These are phyloP conservation scores for Cottoperca gobio DNA, from an alignment of 2,797 vertebrate species.

Conservation along the genomic window DNA sequence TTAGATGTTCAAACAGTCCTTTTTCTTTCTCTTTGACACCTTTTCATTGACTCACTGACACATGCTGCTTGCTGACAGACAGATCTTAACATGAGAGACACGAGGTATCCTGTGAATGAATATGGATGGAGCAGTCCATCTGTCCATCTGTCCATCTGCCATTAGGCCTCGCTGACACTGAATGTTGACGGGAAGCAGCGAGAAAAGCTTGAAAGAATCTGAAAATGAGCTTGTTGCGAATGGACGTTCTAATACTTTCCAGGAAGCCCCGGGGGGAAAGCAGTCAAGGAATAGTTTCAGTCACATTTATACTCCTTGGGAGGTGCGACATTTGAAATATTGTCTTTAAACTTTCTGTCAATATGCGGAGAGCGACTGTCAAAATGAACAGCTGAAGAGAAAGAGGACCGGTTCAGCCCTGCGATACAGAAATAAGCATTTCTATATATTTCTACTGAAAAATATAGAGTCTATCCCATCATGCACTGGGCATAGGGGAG, in stretches of 20 bases:
- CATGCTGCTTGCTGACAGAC: constrained; percentile 71
- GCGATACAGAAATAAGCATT: not conserved
- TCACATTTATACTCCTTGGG: constrained; percentile 4
- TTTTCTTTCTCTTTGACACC: constrained; percentile 56
- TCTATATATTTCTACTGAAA: constrained; percentile 1
- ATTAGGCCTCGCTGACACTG: constrained; percentile 49
- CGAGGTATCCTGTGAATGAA: constrained; percentile 72
- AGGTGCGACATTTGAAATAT: constrained; percentile 38
- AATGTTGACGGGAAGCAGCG: constrained; percentile 45
- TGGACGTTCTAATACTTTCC: constrained; percentile 30
- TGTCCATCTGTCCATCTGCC: constrained; percentile 74
- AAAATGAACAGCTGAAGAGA: constrained; percentile 9
- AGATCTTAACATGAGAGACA: constrained; percentile 70
- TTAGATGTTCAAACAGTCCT: constrained; percentile 56
- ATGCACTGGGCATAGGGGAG: constrained; percentile 9
- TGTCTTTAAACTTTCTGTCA: constrained; percentile 39
- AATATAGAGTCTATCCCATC: constrained; percentile 1
- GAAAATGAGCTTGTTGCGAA: constrained; percentile 57
- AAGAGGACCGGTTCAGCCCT: not conserved
- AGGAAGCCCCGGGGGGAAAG: constrained; percentile 3
- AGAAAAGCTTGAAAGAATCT: constrained; percentile 44
- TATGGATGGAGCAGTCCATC: constrained; percentile 76
- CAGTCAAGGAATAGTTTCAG: constrained; percentile 15
- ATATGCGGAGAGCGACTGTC: constrained; percentile 8
- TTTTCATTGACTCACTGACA: constrained; percentile 70